phyloP scores from a whole-genome alignment of 2,888 invertebrate species.

The Sussaba pulchella region DNA sequence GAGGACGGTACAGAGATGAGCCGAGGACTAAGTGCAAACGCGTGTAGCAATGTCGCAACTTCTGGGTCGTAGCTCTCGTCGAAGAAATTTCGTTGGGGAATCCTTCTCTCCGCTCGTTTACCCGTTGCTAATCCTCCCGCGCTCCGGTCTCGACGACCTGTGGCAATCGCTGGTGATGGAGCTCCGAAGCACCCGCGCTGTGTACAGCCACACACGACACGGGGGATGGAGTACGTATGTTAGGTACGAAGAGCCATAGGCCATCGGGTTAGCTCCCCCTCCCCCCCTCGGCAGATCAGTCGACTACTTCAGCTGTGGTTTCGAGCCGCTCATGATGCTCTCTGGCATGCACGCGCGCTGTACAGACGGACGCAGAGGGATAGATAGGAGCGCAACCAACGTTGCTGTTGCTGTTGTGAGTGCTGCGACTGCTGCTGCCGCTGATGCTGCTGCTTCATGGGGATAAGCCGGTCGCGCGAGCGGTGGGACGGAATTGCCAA shows the following conservation, averaged over 20 bases:
- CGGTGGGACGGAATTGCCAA: conserved; percentile 30
- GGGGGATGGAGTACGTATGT: neutral
- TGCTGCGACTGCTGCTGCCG: neutral
- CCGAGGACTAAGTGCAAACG: conserved; percentile 81
- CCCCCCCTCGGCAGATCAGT: conserved; percentile 75
- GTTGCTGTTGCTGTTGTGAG: neutral
- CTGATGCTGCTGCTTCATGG: conserved; percentile 4
- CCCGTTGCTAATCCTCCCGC: conserved; percentile 67
- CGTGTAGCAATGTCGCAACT: conserved; percentile 72
- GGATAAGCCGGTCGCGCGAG: conserved; percentile 31
- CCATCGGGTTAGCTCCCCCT: conserved; percentile 48
- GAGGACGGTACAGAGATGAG: conserved; percentile 14
- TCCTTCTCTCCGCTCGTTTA: conserved; percentile 45
- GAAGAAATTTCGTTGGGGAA: conserved; percentile 27
- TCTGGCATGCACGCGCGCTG: conserved; percentile 27
- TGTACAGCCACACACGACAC: neutral
- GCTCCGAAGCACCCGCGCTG: neutral
- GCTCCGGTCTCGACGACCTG: conserved; percentile 65
- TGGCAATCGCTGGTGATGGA: conserved; percentile 3
- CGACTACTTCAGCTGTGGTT: conserved; percentile 41
- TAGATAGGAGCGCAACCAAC: conserved; percentile 37
- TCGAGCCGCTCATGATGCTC: neutral
- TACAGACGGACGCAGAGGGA: conserved; percentile 44
- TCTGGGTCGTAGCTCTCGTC: conserved; percentile 22
- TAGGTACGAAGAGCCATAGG: neutral